Conservation (phyloP, 2,797 vertebrate species). For the Pseudochirops corinnae region DNA sequence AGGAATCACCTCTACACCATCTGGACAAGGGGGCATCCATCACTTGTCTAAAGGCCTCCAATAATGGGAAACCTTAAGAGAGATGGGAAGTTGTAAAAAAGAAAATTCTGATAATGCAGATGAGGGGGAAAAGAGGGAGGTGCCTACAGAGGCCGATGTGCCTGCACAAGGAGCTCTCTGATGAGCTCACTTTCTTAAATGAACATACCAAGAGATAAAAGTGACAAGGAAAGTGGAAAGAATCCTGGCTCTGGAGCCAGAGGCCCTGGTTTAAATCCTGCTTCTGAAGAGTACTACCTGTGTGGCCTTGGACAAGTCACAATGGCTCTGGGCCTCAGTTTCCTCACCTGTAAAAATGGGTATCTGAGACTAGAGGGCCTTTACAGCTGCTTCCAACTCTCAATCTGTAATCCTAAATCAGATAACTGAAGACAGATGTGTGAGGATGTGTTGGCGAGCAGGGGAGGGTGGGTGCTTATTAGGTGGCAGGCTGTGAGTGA, state of each 20-base stretch:
- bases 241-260: too few species aligned
- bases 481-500: too few species aligned
- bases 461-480: too few species aligned
- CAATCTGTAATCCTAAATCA: not conserved
- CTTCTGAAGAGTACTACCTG: not conserved
- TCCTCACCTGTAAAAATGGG: not conserved
- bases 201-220: not conserved
- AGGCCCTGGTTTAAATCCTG: not conserved
- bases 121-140: not conserved
- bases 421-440: too few species aligned
- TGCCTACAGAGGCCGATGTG: too few species aligned
- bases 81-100: not conserved
- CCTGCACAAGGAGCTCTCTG: not conserved
- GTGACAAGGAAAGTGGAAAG: not conserved
- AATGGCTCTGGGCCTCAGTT: not conserved
- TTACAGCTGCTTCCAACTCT: not conserved
- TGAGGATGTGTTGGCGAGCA: too few species aligned
- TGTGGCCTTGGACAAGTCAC: not conserved
- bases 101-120: not conserved
- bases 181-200: not conserved
- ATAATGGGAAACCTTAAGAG: not conserved
- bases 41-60: not conserved
- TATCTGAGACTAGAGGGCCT: not conserved
- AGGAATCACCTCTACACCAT: not conserved
- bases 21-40: not conserved